A percentile compares a stretch with the other conserved stretches of the same genome.
These are phyloP conservation scores for Pycnomerus fuliginosus DNA, from an alignment of 2,888 invertebrate genomes.

Conservation along the genomic window DNA sequence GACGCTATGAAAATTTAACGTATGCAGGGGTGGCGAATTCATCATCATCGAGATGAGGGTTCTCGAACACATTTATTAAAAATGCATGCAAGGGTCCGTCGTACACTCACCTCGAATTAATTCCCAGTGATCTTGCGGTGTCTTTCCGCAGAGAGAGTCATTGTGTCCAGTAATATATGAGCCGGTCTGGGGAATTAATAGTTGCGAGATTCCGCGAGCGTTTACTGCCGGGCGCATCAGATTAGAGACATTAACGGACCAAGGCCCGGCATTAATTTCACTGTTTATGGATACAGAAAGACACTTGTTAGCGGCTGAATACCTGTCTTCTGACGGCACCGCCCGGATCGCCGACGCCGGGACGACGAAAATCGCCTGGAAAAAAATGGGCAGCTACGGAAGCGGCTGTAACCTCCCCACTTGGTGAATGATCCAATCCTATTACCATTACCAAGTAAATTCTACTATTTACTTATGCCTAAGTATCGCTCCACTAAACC, in stretches of 20 bases:
- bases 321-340: slow-evolving; percentile 12
- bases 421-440: too few species aligned
- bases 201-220: slow-evolving; percentile 51
- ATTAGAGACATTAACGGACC: slow-evolving; percentile 53
- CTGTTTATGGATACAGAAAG: slow-evolving; percentile 46
- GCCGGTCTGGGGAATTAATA: slow-evolving; percentile 50
- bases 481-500: too few species aligned
- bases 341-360: not conserved
- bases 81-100: slow-evolving; percentile 34
- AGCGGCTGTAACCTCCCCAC: too few species aligned
- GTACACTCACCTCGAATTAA: slow-evolving; percentile 35
- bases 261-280: slow-evolving; percentile 51
- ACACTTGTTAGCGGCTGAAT: slow-evolving; percentile 41
- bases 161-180: slow-evolving; percentile 50
- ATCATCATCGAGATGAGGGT: slow-evolving; percentile 28
- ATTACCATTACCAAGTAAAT: too few species aligned
- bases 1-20: slow-evolving; percentile 40
- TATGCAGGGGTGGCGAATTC: slow-evolving; percentile 31
- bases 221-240: slow-evolving; percentile 52
- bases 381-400: too few species aligned
- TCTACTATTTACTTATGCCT: too few species aligned
- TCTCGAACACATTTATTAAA: too few species aligned
- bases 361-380: too few species aligned
- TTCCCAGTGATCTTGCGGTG: slow-evolving; percentile 29
- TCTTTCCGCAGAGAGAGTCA: slow-evolving; percentile 29